These are phyloP conservation scores for Esox masquinongy DNA, from an alignment of 2,797 vertebrate species.

Conservation along the genomic window DNA sequence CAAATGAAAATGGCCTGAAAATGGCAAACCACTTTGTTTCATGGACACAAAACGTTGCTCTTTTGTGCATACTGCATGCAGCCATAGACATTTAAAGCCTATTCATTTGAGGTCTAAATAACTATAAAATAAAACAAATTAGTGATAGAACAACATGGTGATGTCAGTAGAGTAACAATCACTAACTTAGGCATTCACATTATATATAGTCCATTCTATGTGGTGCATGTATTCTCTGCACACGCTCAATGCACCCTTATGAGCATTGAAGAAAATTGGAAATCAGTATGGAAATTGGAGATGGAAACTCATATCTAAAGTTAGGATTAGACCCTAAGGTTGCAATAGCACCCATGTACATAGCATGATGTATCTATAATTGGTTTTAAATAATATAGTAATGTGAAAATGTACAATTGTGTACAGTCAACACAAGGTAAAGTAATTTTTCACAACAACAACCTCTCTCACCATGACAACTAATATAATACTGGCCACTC, in stretches of 20 bases:
- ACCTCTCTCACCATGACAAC: background rate
- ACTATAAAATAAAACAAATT: no score
- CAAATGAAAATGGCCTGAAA: constrained; percentile 62
- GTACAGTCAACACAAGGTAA: background rate
- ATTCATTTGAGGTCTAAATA: background rate
- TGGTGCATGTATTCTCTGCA: background rate
- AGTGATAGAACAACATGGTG: background rate
- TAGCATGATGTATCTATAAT: background rate
- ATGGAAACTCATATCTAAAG: background rate
- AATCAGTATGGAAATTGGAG: background rate
- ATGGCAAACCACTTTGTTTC: constrained; percentile 69
- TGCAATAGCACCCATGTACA: background rate
- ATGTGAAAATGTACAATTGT: background rate
- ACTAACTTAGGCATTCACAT: background rate
- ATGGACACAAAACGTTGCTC: constrained; percentile 64
- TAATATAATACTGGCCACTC: background rate
- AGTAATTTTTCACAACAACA: background rate
- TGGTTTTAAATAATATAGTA: background rate
- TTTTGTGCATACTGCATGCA: constrained; percentile 51
- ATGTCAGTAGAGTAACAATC: background rate
- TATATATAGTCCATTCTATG: background rate
- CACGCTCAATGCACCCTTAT: background rate
- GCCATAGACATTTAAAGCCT: background rate
- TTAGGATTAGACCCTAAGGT: background rate
- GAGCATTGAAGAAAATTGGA: background rate